Conservation (phyloP, 2,113 vertebrate species). For the Ramphastos sulfuratus region DNA sequence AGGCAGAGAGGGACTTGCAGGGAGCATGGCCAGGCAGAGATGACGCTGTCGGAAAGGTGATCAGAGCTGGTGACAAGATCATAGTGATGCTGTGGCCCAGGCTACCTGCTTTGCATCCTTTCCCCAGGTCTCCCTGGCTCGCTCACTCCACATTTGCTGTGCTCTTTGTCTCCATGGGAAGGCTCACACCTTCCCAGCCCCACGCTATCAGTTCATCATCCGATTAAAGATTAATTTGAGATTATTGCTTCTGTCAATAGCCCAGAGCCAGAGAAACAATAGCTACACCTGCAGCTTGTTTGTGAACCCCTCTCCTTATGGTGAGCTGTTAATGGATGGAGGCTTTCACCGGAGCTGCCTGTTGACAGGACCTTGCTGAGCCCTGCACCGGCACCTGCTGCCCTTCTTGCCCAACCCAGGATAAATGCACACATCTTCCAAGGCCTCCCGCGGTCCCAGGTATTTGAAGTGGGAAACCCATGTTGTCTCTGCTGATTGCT, state of each 20-base stretch:
- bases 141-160: accelerated
- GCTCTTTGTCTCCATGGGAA: neutral
- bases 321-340: constrained; percentile 51
- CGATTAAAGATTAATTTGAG: constrained; percentile 65
- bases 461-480: accelerated
- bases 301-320: constrained; percentile 27
- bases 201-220: neutral
- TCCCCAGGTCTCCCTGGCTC: neutral
- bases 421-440: neutral
- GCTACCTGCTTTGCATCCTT: accelerated
- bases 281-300: constrained; percentile 72
- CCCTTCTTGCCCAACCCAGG: neutral
- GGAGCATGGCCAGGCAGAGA: neutral
- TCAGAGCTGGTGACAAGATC: accelerated
- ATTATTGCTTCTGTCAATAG: constrained; percentile 5
- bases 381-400: constrained; percentile 43
- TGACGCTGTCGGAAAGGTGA: too few relatives aligned
- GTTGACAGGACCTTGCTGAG: constrained; percentile 2
- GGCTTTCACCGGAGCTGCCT: neutral
- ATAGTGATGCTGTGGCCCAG: neutral
- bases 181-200: neutral
- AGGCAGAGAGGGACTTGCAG: accelerated
- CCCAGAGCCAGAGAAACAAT: constrained; percentile 45
- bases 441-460: neutral
- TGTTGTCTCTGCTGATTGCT: neutral